Base-by-base conservation (phyloP, 2,113 vertebrate genomes). In the Gasterosteus aculeatus region DNA sequence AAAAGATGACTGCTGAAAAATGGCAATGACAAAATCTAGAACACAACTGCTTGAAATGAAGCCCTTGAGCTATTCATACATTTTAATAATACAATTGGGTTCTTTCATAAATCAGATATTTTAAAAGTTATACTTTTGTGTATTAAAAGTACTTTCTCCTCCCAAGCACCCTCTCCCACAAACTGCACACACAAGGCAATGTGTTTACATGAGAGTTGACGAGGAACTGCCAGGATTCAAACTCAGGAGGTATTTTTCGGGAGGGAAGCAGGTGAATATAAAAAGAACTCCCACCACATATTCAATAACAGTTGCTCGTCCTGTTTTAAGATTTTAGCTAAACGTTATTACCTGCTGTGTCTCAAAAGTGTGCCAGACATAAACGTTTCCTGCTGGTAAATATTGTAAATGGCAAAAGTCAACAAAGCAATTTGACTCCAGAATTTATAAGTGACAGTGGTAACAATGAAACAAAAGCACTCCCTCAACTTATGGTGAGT, bases 121-220 rank as follows among this genome's bases (percentile, higher is more conserved):
- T 57, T 58, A 22, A 51, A 51, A 8, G 42, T 53, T 22, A 26
- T 31, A 33, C 68, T 79, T 65, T 31, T 51, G 16, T 56, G 26
- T 29, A 29, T 1, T 22, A 67, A 69, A 72, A 59, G 19, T 54
- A 47, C 39, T 47, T 35, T 15, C 16, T 33, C 49, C 68, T 1
- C 44, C 16, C 29, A 46, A 54, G 29, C 57, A 78, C 49, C 35
- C 18, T 59, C 1, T 3, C 0, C 42, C 47, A 29, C 67, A 57
- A n/a, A 46, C 39, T 64, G 49, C 61, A 67, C 51, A 75, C 41
- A 58, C 41, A 53, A 72, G 42, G 57, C 63, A 67, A 44, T 14
- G 22, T 59, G 44, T 79, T 79, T 79, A 82, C 65, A 73, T 53
- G 68, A 42, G 58, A 66, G 66, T 44, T 74, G 62, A 77, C 59